Evolutionary conservation across 2,888 invertebrate species (phyloP), one percentile per base, ranked within the genome.

Genomic region (Mythimna pallens): DNA sequence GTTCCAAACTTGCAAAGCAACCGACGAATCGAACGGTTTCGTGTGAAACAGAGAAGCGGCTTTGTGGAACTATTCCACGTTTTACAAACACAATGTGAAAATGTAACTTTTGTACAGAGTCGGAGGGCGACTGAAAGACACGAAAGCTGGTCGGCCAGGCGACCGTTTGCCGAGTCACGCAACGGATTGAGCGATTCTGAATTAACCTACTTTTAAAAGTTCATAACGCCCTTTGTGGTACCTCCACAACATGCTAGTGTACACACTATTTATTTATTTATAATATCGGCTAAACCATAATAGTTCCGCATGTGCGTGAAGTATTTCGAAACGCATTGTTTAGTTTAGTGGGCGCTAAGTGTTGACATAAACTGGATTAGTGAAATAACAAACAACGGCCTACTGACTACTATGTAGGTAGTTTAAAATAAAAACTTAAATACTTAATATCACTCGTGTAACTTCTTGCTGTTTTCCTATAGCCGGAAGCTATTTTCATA

Each of bases 101-200:
- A 81, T 78, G 85, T 88, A 84, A 86, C 78, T 69, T 62, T 66
- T 76, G 69, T 84, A 77, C 81, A 81, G 77, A 63, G 85, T 84
- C 82, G 81, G 80, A 64, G 85, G 84, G 73, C 66, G 75, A 85
- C 85, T 88, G 86, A 90, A 92, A 90, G 87, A 87, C 89, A 90
- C 86, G 89, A 88, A 90, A 85, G 82, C 86, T 80, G 66, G 59
- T 74, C 87, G 81, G n/a, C 50, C n/a, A 9, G 47, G 50, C 50
- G 50, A 83, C 83, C 84, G 81, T 89, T 91, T 88, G 90, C 86
- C 81, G 86, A 91, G 92, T 93, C 94, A 94, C 93, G 94, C 94
- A 90, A 93, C 84, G 87, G 89, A 91, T 90, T 92, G 90, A 92
- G 89, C 89, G 91, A 91, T 91, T 92, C 89, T 84, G 85, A 82